Evolutionary conservation across 2,113 vertebrate species (phyloP).

Genomic region (Barnardius zonarius): DNA sequence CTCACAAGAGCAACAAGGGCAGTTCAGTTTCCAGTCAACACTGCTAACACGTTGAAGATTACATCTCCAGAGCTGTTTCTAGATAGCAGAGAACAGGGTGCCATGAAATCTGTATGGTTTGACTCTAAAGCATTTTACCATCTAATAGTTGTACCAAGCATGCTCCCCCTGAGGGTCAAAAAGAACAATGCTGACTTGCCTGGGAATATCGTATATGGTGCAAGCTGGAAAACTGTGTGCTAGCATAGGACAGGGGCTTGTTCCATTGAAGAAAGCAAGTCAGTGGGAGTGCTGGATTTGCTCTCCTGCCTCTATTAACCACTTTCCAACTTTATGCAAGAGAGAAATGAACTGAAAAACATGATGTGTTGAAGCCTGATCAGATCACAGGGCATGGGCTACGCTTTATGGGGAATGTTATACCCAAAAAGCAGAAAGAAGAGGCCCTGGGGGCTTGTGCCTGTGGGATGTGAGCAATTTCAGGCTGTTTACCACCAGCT

Average conservation of each 20-base stretch:
- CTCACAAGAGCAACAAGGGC: neutral
- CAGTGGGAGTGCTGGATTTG: neutral
- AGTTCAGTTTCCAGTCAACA: neutral
- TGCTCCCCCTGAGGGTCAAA: neutral
- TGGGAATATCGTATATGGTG: neutral
- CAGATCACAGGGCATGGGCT: neutral
- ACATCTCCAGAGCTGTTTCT: slow-evolving; percentile 9
- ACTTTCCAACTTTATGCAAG: neutral
- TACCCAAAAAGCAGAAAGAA: neutral
- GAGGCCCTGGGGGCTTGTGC: neutral
- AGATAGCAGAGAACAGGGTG: slow-evolving; percentile 3
- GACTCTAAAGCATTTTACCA: neutral
- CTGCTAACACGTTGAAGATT: neutral
- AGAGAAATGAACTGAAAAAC: neutral
- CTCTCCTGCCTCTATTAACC: neutral
- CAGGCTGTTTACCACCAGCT: neutral
- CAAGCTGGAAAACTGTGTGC: neutral
- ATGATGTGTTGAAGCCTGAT: slow-evolving; percentile 48
- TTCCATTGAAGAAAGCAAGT: neutral
- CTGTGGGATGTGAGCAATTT: neutral
- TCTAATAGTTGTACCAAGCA: neutral
- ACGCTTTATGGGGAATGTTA: neutral
- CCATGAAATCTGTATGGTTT: neutral
- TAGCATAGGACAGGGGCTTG: neutral
- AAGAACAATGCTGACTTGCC: neutral